These are phyloP conservation scores for Delichon dasypus DNA, from an alignment of 2,797 vertebrate species.

Conservation along the genomic window DNA sequence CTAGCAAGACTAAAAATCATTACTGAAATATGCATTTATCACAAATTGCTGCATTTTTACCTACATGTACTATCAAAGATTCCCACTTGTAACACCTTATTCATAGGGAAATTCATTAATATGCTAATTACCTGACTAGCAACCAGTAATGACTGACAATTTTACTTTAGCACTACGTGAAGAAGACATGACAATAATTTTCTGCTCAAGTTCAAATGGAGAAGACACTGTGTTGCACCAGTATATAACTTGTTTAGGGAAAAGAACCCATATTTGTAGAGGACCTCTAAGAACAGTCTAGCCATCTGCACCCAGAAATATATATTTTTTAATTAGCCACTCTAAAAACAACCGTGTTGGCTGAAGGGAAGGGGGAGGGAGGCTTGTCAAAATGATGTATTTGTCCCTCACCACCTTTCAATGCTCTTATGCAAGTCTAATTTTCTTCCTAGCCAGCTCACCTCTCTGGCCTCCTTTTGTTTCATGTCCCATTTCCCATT, in stretches of 20 bases:
- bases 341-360: slow-evolving; percentile 44
- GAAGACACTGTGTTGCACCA: background rate
- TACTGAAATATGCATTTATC: background rate
- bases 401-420: slow-evolving; percentile 47
- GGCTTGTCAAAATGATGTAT: slow-evolving; percentile 43
- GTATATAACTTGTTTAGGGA: background rate
- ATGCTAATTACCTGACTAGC: slow-evolving; percentile 29
- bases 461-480: slow-evolving; percentile 63
- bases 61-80: background rate
- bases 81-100: background rate
- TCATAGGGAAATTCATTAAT: slow-evolving; percentile 14
- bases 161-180: background rate
- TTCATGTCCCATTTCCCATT: slow-evolving; percentile 55
- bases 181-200: slow-evolving; percentile 2
- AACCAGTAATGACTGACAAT: slow-evolving; percentile 19
- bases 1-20: background rate
- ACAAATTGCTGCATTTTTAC: background rate
- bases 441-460: slow-evolving; percentile 60
- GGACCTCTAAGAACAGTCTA: slow-evolving; percentile 11
- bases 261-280: background rate
- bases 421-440: slow-evolving; percentile 48
- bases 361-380: slow-evolving; percentile 30
- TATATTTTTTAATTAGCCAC: slow-evolving; percentile 53
- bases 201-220: background rate
- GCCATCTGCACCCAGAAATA: slow-evolving; percentile 33